Percentiles rank a stretch among this genome's conserved stretches.
Evolutionary conservation across 2,888 invertebrate species (phyloP).

Genomic region (Agriotes lineatus): DNA sequence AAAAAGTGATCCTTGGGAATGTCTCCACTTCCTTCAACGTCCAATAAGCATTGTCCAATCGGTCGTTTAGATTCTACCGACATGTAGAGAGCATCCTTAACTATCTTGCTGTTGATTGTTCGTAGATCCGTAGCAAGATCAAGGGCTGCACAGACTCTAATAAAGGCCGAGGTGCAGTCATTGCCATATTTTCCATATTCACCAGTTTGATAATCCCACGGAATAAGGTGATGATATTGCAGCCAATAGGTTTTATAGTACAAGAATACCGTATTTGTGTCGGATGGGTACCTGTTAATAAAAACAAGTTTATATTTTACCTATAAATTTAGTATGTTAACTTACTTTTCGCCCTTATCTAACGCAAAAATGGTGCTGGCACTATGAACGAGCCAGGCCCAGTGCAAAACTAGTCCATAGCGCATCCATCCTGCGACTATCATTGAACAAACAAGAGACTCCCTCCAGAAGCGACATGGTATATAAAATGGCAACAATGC

Average conservation of each 20-base stretch:
- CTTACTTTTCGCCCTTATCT: conserved; percentile 77
- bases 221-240: conserved; percentile 83
- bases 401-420: conserved; percentile 74
- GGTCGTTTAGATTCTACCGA: conserved; percentile 71
- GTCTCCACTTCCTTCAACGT: conserved; percentile 61
- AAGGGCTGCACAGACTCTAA: conserved; percentile 78
- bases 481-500: conserved; percentile 80
- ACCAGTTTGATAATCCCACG: conserved; percentile 85
- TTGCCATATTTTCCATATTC: conserved; percentile 83
- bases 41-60: conserved; percentile 71
- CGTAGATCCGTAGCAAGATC: conserved; percentile 75
- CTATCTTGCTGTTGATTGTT: conserved; percentile 73
- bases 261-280: conserved; percentile 82
- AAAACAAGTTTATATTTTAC: no score
- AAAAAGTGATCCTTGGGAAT: conserved; percentile 65
- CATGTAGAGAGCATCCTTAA: conserved; percentile 74
- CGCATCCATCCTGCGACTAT: conserved; percentile 79
- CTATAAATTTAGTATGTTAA: neutral
- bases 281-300: conserved; percentile 72
- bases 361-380: conserved; percentile 81
- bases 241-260: conserved; percentile 83
- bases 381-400: conserved; percentile 81
- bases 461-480: conserved; percentile 84
- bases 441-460: conserved; percentile 72
- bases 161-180: conserved; percentile 76